Percentiles rank a stretch among this genome's conserved stretches.
These are phyloP conservation scores for Scomber japonicus DNA, from an alignment of 2,113 vertebrate species.

Conservation along the genomic window DNA sequence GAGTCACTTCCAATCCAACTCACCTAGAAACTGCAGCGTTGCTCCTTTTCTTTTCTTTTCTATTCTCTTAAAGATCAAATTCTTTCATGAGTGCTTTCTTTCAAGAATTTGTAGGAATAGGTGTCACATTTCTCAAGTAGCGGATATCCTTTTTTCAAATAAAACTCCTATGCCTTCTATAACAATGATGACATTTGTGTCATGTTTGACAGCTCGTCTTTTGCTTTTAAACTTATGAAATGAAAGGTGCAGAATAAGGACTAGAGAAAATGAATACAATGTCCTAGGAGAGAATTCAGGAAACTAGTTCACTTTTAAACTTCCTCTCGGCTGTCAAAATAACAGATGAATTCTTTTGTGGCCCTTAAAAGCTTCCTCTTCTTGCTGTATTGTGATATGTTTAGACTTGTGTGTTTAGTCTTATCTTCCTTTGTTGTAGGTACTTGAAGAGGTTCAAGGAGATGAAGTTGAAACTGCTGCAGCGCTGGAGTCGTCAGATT, in stretches of 20 bases:
- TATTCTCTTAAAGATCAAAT: too few species aligned
- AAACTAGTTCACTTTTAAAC: constrained; percentile 23
- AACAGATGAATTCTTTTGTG: constrained; percentile 1
- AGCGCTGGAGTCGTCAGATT: constrained; percentile 98
- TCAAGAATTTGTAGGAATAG: not conserved
- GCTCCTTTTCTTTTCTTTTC: too few species aligned
- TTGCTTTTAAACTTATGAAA: not conserved
- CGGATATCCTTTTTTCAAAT: constrained; percentile 13
- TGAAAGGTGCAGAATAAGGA: not conserved
- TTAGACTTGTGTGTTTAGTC: constrained; percentile 17
- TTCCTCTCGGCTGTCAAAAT: constrained; percentile 55
- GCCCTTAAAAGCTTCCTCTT: constrained; percentile 37
- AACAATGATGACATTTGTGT: constrained; percentile 5
- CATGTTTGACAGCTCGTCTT: constrained; percentile 34
- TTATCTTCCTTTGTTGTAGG: constrained; percentile 74
- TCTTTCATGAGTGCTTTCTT: not conserved
- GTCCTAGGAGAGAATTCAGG: constrained; percentile 26
- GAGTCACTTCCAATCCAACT: constrained; percentile 60
- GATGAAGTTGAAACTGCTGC: constrained; percentile 97
- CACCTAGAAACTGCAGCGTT: too few species aligned
- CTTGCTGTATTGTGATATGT: constrained; percentile 2
- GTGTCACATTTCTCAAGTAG: not conserved
- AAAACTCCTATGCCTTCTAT: not conserved
- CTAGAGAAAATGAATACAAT: not conserved
- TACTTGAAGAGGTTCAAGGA: constrained; percentile 97